Evolutionary conservation across 1,140 invertebrate genomes (phyloP), one percentile per base, ranked within the genome.

Genomic region (Drosophila sp.): DNA sequence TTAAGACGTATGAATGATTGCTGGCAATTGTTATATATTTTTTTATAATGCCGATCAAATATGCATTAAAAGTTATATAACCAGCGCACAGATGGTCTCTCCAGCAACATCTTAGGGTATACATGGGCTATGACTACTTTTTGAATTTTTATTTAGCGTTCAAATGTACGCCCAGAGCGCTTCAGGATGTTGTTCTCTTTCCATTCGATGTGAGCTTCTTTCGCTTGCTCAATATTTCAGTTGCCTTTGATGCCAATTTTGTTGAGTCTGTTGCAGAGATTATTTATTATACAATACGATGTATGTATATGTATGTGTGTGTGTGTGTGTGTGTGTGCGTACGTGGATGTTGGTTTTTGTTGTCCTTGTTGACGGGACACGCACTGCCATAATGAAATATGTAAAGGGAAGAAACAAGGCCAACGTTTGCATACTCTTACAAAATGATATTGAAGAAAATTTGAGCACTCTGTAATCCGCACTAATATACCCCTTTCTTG

Each of bases 91-190:
- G 17, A 17, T 17, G 17, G 17, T 17, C 17, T 17, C 17, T 17
- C 17, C 17, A 17, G 17, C 17, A 17, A 17, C 17, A 17, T 17
- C 17, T 17, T 35, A 35, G 33, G 10, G 33, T 35, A 35, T 35
- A 35, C 33, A 35, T 17, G 17, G 17, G 17, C 17, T 17, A 30
- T 30, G 30, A 4, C 30, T 3, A 30, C 30, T 30, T 30, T 30
- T 4, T 30, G 2, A 30, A 2, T 30, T 30, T 30, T 30, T 30
- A 3, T 30, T 30, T 30, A 30, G 30, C 30, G 62, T 66, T 41
- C n/a, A 41, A 41, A n/a, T 41, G n/a, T 3, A 41, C n/a, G 72
- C 41, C 47, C 32, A 10, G 60, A 47, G 60, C 38, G 56, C 41
- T 70, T 50, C 10, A 47, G 55, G 23, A 47, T 33, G n/a, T 61